phyloP scores from a whole-genome alignment of 1,140 invertebrate species.

The Pogonus chalceus region DNA sequence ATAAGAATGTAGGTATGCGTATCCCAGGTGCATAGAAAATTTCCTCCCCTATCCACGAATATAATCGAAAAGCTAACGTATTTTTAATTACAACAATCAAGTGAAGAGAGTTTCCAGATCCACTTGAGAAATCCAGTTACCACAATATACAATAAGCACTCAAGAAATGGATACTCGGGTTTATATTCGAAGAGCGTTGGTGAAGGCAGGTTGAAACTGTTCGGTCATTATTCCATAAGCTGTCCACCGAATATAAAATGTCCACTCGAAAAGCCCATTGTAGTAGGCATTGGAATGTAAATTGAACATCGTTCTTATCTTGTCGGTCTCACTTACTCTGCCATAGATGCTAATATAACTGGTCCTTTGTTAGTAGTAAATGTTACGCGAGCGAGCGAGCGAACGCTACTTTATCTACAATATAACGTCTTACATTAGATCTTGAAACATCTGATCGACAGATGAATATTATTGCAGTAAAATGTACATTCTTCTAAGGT shows the following conservation, averaged over 20 bases:
- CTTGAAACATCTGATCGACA: too few relatives aligned
- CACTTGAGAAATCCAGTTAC: background rate
- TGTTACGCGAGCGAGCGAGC: background rate
- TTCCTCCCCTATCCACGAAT: too few relatives aligned
- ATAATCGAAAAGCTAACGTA: too few relatives aligned
- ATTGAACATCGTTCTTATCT: conserved; percentile 7
- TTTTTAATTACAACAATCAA: conserved; percentile 3
- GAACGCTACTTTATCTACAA: conserved; percentile 1
- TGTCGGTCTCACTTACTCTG: background rate
- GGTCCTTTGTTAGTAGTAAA: background rate
- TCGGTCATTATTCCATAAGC: background rate
- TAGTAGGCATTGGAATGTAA: conserved; percentile 3
- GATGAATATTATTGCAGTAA: too few relatives aligned
- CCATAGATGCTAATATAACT: background rate
- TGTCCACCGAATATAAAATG: conserved; percentile 1
- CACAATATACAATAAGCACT: background rate
- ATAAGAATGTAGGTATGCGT: too few relatives aligned
- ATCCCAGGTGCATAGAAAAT: too few relatives aligned
- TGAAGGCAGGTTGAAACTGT: background rate
- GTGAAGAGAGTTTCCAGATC: background rate
- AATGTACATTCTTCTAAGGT: too few relatives aligned
- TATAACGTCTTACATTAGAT: background rate
- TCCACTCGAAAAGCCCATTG: conserved; percentile 1
- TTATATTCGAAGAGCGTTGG: background rate
- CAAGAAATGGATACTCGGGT: background rate